Conservation (phyloP, 2,113 vertebrate genomes). For the Seriola quinqueradiata region DNA sequence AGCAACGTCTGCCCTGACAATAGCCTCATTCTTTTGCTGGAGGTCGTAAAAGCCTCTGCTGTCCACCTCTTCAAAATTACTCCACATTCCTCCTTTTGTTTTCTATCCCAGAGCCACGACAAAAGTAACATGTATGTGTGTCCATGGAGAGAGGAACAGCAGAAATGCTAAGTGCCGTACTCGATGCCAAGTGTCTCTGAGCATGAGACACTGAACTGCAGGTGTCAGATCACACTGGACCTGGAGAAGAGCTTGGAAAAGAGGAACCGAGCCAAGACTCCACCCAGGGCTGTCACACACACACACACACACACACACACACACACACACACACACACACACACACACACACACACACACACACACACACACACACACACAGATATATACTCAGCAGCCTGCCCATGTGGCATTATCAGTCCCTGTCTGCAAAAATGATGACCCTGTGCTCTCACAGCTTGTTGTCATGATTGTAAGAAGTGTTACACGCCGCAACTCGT, state of each 20-base stretch:
- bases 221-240: constrained; percentile 43
- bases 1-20: constrained; percentile 67
- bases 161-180: constrained; percentile 10
- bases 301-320: background rate
- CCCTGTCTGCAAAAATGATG: constrained; percentile 7
- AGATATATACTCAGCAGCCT: constrained; percentile 9
- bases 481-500: constrained; percentile 23
- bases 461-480: constrained; percentile 32
- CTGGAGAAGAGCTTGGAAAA: constrained; percentile 36
- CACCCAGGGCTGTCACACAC: background rate
- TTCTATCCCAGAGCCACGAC: constrained; percentile 39
- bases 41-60: constrained; percentile 55
- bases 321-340: constrained; percentile 10
- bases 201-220: constrained; percentile 18
- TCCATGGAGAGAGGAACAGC: background rate
- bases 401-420: constrained; percentile 31
- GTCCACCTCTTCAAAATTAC: constrained; percentile 62
- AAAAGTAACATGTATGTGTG: constrained; percentile 42
- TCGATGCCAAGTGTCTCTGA: constrained; percentile 15
- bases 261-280: constrained; percentile 29
- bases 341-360: too few species aligned
- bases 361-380: background rate
- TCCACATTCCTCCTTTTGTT: constrained; percentile 57
- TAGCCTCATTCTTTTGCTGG: constrained; percentile 63
- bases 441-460: background rate